Conservation (phyloP, 2,888 invertebrate genomes). For the Standfussiana lucernea region DNA sequence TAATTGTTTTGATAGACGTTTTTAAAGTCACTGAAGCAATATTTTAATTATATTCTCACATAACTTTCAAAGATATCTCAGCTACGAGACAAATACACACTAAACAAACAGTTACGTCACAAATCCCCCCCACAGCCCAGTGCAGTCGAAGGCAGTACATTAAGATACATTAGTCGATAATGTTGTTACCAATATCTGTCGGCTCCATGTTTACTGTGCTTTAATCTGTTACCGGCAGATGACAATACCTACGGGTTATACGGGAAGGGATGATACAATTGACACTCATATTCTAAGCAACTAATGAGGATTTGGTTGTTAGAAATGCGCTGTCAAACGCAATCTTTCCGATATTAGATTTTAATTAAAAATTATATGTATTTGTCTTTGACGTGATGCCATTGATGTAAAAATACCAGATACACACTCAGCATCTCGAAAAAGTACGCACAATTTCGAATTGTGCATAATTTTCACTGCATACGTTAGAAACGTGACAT, state of each 20-base stretch:
- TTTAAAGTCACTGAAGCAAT: no score
- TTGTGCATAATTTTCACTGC: no score
- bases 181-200: not conserved
- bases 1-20: no score
- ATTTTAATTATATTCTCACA: not conserved
- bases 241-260: not conserved
- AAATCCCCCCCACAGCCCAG: not conserved
- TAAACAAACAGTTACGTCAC: not conserved
- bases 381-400: no score
- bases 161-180: conserved; percentile 1
- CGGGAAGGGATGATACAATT: not conserved
- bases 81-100: not conserved
- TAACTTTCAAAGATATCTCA: not conserved
- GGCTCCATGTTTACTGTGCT: not conserved
- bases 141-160: not conserved
- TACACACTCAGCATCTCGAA: no score
- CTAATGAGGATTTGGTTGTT: no score
- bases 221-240: not conserved
- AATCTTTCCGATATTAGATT: no score
- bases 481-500: no score
- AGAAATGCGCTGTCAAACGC: no score
- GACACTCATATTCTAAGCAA: not conserved
- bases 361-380: no score
- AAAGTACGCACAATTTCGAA: no score
- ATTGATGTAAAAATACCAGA: no score